phyloP scores from a whole-genome alignment of 2,888 invertebrate genomes.

The Idaea aversata region DNA sequence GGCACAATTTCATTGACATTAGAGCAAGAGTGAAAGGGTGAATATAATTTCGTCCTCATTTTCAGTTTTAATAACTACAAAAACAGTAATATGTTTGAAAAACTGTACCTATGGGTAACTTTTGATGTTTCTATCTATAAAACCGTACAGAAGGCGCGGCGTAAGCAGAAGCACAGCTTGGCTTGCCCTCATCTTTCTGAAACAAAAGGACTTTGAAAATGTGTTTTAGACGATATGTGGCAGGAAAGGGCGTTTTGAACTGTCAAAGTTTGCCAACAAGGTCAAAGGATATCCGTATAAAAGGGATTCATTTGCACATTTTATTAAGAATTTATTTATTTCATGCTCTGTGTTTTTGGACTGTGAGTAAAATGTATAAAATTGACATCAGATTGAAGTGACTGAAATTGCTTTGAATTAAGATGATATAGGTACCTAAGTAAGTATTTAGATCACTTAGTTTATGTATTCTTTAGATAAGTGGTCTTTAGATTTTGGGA shows the following conservation, averaged over 20 bases:
- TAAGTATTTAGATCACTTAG: background rate
- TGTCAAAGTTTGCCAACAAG: background rate
- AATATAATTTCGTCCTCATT: background rate
- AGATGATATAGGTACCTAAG: background rate
- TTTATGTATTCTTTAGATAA: background rate
- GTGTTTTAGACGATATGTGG: slow-evolving; percentile 1
- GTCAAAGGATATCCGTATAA: background rate
- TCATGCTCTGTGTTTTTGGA: background rate
- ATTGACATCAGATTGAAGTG: background rate
- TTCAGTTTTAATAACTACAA: background rate
- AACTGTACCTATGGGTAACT: background rate
- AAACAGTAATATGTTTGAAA: background rate
- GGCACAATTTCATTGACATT: background rate
- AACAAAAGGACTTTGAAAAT: slow-evolving; percentile 1
- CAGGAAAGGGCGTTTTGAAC: slow-evolving; percentile 1
- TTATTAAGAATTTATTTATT: slow-evolving; percentile 1
- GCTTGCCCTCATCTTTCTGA: background rate
- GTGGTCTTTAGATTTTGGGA: background rate
- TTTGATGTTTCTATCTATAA: background rate
- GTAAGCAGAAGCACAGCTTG: background rate
- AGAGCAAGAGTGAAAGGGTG: background rate
- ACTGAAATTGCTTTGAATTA: background rate
- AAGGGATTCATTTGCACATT: slow-evolving; percentile 1
- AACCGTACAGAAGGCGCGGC: background rate
- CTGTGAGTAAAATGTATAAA: background rate